phyloP scores from a whole-genome alignment of 2,888 invertebrate species.

The Autographa pulchrina region DNA sequence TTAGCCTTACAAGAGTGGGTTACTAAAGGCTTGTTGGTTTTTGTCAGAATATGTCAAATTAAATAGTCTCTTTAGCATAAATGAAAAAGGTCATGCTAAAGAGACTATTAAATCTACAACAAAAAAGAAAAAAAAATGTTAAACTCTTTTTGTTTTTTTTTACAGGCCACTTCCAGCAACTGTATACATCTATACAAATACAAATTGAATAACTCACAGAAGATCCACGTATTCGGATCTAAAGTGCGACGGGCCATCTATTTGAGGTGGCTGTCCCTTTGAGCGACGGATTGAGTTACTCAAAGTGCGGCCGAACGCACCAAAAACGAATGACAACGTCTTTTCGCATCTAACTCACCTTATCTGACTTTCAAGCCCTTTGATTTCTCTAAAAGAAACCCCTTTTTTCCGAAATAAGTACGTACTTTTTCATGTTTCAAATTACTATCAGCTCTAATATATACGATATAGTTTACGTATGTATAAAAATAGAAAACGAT shows the following conservation, averaged over 20 bases:
- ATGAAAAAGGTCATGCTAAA: too few relatives aligned
- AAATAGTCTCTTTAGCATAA: too few relatives aligned
- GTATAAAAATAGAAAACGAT: neutral
- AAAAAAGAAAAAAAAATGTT: too few relatives aligned
- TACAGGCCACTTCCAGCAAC: conserved; percentile 55
- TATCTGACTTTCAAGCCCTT: conserved; percentile 41
- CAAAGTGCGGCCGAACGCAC: conserved; percentile 67
- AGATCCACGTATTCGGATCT: conserved; percentile 83
- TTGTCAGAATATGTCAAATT: too few relatives aligned
- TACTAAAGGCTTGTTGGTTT: too few relatives aligned
- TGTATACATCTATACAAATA: conserved; percentile 66
- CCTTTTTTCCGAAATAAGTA: conserved; percentile 17
- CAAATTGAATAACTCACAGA: conserved; percentile 87
- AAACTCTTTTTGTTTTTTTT: too few relatives aligned
- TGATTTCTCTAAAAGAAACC: conserved; percentile 47
- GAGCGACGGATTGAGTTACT: conserved; percentile 75
- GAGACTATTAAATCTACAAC: too few relatives aligned
- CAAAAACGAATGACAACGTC: conserved; percentile 62
- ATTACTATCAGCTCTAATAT: neutral
- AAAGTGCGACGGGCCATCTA: conserved; percentile 83
- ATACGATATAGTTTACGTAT: neutral
- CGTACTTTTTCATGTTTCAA: conserved; percentile 25
- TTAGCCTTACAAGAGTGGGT: neutral
- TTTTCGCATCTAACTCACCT: conserved; percentile 57
- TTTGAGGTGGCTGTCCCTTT: conserved; percentile 83